Conservation (phyloP, 2,797 vertebrate species). For the Diplodus sargus region DNA sequence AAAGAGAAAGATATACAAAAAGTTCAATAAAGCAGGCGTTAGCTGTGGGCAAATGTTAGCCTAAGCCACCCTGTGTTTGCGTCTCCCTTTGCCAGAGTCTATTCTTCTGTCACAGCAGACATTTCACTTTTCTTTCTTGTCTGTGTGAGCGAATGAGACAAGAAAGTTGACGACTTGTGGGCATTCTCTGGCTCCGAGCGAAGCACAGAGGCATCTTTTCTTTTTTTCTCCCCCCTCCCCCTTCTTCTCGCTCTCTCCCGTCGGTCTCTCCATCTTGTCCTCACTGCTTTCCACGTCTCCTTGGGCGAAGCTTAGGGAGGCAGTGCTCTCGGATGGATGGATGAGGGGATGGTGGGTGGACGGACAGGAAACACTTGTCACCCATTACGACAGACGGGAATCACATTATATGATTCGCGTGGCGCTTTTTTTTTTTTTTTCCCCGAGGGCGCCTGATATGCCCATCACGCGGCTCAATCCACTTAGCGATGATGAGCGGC, state of each 20-base stretch:
- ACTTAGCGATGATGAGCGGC: constrained; percentile 60
- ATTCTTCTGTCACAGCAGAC: constrained; percentile 64
- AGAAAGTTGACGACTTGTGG: constrained; percentile 54
- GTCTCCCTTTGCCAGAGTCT: constrained; percentile 58
- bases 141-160: constrained; percentile 61
- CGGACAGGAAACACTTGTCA: constrained; percentile 69
- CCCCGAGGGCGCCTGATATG: constrained; percentile 55
- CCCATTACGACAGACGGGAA: constrained; percentile 57
- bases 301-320: constrained; percentile 53
- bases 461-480: constrained; percentile 56
- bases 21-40: constrained; percentile 58
- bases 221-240: neutral
- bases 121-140: constrained; percentile 54
- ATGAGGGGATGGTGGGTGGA: constrained; percentile 52
- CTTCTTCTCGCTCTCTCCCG: constrained; percentile 35
- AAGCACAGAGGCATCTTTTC: constrained; percentile 33
- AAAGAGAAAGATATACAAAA: constrained; percentile 26
- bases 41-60: constrained; percentile 72
- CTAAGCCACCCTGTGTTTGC: constrained; percentile 65
- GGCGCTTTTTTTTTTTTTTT: constrained; percentile 45
- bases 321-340: constrained; percentile 39
- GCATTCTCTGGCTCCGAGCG: constrained; percentile 53
- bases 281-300: constrained; percentile 56
- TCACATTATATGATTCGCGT: constrained; percentile 59
- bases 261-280: constrained; percentile 57